Conservation (phyloP, 2,113 vertebrate genomes). For the Oceanodroma tethys region DNA sequence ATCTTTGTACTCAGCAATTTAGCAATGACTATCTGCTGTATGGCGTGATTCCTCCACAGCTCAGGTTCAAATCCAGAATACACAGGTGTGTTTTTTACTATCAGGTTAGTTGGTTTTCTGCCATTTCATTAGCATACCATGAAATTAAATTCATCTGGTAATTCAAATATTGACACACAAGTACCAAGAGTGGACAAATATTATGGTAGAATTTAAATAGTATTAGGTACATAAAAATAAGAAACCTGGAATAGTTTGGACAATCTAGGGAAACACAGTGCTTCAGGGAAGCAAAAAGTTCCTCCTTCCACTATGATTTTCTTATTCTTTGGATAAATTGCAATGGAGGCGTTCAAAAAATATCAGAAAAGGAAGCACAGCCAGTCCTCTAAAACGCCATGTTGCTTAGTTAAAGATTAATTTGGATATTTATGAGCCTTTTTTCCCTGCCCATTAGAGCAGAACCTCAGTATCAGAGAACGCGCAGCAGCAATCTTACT, state of each 20-base stretch:
- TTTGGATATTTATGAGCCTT: background rate
- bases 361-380: background rate
- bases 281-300: background rate
- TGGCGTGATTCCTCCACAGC: background rate
- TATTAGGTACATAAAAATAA: background rate
- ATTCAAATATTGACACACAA: background rate
- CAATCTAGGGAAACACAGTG: background rate
- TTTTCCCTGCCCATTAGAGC: background rate
- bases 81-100: background rate
- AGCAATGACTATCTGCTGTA: background rate
- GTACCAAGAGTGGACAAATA: background rate
- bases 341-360: background rate
- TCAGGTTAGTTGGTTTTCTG: background rate
- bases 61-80: background rate
- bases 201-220: background rate
- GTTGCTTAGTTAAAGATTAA: background rate
- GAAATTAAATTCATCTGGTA: background rate
- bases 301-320: background rate
- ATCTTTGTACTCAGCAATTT: constrained; percentile 9
- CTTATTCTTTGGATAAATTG: background rate
- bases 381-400: background rate
- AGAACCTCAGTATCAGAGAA: background rate
- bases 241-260: background rate
- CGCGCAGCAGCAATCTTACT: background rate
- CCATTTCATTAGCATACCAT: background rate